Evolutionary conservation across 2,888 invertebrate genomes (phyloP).

Genomic region (Cryptocephalus primarius): DNA sequence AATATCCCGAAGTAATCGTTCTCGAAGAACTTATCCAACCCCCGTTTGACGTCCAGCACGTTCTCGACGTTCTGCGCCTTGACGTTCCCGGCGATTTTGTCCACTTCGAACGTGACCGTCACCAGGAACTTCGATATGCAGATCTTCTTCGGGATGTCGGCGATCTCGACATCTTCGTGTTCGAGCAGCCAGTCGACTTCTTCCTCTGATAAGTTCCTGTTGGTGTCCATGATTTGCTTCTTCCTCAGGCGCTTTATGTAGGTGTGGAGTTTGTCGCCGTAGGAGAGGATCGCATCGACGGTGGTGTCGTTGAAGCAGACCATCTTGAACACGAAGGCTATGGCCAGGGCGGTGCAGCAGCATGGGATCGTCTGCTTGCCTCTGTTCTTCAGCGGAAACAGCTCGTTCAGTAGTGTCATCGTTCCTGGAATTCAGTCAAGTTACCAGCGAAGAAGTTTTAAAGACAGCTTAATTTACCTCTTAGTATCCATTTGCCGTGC

Average conservation of each 20-base stretch:
- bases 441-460: background rate
- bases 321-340: slow-evolving; percentile 46
- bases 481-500: slow-evolving; percentile 32
- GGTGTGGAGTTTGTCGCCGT: slow-evolving; percentile 51
- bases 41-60: slow-evolving; percentile 29
- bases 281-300: slow-evolving; percentile 49
- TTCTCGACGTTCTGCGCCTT: slow-evolving; percentile 23
- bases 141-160: slow-evolving; percentile 27
- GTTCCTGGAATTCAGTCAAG: slow-evolving; percentile 17
- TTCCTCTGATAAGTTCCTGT: slow-evolving; percentile 19
- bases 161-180: slow-evolving; percentile 21
- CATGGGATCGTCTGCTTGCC: slow-evolving; percentile 45
- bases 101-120: slow-evolving; percentile 26
- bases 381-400: slow-evolving; percentile 29
- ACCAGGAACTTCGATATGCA: slow-evolving; percentile 32
- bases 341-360: slow-evolving; percentile 46
- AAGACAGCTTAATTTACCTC: slow-evolving; percentile 17
- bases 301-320: slow-evolving; percentile 45
- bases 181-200: slow-evolving; percentile 25
- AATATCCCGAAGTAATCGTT: slow-evolving; percentile 31
- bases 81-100: slow-evolving; percentile 30
- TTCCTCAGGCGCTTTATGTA: slow-evolving; percentile 32
- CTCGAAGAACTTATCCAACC: slow-evolving; percentile 32
- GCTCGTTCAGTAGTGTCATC: slow-evolving; percentile 20
- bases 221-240: slow-evolving; percentile 12